Conservation (phyloP, 2,888 invertebrate species). For the Allophyes oxyacanthae region DNA sequence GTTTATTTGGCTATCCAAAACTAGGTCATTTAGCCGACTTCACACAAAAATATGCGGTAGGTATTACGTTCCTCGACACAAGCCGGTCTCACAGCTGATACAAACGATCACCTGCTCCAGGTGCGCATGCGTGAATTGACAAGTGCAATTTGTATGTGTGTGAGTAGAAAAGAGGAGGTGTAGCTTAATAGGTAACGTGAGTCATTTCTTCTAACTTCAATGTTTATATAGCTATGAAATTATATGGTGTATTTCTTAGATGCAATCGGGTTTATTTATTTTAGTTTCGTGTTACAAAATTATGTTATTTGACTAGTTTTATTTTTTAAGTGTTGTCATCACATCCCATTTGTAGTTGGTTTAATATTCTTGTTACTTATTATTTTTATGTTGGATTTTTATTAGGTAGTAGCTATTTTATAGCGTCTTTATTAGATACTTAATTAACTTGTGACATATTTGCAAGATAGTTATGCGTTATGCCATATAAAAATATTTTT, state of each 20-base stretch:
- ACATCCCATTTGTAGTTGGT: background rate
- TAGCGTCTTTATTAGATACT: background rate
- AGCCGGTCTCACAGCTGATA: conserved; percentile 66
- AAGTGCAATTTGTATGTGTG: conserved; percentile 65
- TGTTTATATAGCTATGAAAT: conserved; percentile 4
- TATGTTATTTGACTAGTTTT: conserved; percentile 9
- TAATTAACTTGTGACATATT: too few species aligned
- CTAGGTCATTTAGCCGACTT: conserved; percentile 50
- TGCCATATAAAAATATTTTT: too few species aligned
- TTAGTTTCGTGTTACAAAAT: background rate
- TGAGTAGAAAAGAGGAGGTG: conserved; percentile 48
- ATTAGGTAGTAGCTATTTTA: background rate
- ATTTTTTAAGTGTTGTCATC: background rate
- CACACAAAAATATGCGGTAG: conserved; percentile 34
- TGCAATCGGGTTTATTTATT: conserved; percentile 12
- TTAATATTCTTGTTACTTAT: too few species aligned
- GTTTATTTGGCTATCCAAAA: conserved; percentile 25
- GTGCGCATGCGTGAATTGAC: conserved; percentile 62
- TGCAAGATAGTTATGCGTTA: too few species aligned
- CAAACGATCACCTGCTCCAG: conserved; percentile 66
- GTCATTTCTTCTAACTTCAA: conserved; percentile 30
- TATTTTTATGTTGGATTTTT: too few species aligned
- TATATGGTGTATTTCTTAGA: conserved; percentile 12
- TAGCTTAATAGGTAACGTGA: conserved; percentile 22
- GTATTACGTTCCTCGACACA: conserved; percentile 41